Conservation (phyloP, 2,888 invertebrate species). For the Plemyria rubiginata region DNA sequence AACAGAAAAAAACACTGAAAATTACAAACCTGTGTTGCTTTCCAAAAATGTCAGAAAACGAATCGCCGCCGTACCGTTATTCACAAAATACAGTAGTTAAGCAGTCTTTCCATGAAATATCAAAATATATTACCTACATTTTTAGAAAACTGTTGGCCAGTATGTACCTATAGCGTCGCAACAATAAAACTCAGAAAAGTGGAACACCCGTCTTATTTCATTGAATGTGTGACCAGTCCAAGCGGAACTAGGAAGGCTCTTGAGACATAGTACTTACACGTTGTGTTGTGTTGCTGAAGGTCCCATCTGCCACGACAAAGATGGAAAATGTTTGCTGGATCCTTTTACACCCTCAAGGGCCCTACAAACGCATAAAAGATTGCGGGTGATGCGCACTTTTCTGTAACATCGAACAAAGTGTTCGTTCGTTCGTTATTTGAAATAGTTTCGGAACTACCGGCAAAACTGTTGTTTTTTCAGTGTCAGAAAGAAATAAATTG, state of each 20-base stretch:
- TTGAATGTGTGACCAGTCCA: slow-evolving; percentile 17
- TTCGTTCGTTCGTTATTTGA: slow-evolving; percentile 32
- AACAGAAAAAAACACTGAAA: too few species aligned
- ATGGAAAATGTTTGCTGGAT: slow-evolving; percentile 38
- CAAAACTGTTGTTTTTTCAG: slow-evolving; percentile 29
- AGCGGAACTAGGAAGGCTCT: slow-evolving; percentile 20
- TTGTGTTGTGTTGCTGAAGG: slow-evolving; percentile 13
- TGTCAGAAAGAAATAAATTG: slow-evolving; percentile 32
- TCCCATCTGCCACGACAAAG: slow-evolving; percentile 41
- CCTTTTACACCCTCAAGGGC: slow-evolving; percentile 38
- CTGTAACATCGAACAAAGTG: slow-evolving; percentile 32
- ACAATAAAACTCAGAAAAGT: neutral
- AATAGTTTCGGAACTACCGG: slow-evolving; percentile 9
- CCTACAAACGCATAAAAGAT: slow-evolving; percentile 37
- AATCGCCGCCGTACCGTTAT: too few species aligned
- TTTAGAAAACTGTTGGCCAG: neutral
- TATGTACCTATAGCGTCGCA: neutral
- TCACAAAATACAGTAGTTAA: too few species aligned
- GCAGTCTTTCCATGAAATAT: neutral
- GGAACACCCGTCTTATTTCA: slow-evolving; percentile 4
- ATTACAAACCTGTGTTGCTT: too few species aligned
- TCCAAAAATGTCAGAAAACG: too few species aligned
- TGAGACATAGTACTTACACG: slow-evolving; percentile 15
- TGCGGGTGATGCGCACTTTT: slow-evolving; percentile 32
- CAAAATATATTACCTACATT: neutral